Conservation (phyloP, 2,113 vertebrate genomes). For the Silurus meridionalis region DNA sequence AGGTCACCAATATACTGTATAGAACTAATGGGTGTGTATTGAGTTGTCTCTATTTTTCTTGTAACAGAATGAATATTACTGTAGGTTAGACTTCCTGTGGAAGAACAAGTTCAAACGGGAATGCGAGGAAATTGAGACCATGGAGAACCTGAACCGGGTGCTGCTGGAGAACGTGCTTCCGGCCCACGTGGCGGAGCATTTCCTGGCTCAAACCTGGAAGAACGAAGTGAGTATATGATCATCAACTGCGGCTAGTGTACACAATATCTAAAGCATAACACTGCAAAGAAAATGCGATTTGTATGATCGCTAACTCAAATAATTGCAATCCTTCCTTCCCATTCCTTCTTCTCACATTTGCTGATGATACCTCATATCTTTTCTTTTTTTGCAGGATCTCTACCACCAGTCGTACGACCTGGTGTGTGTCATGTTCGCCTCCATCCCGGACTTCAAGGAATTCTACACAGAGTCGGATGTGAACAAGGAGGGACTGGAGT, state of each 20-base stretch:
- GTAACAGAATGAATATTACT: constrained; percentile 99
- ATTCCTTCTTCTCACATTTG: neutral
- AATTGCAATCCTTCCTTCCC: neutral
- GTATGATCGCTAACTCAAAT: neutral
- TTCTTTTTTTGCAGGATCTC: constrained; percentile 77
- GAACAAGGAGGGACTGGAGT: constrained; percentile 97
- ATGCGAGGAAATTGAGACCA: constrained; percentile 98
- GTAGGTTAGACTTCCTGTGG: constrained; percentile 99
- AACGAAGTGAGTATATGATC: constrained; percentile 80
- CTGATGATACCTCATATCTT: neutral
- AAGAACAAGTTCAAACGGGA: constrained; percentile 99
- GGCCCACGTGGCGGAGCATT: constrained; percentile 96
- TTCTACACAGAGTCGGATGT: constrained; percentile 98
- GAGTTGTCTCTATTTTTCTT: constrained; percentile 86
- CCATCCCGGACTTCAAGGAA: constrained; percentile 98
- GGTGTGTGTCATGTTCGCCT: constrained; percentile 98
- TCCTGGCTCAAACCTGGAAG: constrained; percentile 93
- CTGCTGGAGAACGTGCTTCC: constrained; percentile 96
- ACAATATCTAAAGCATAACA: neutral
- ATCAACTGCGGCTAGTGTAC: neutral
- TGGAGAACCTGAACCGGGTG: constrained; percentile 97
- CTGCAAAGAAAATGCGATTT: neutral
- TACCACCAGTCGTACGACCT: constrained; percentile 98
- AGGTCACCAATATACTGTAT: constrained; percentile 24
- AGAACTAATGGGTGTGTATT: constrained; percentile 34